Conservation (phyloP, 1,140 invertebrate species). For the Apis mellifera region Amel_HAv3.1 CM009931.2:21233501-21234000, state of each 20-base stretch:
- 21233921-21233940: neutral
- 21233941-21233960: neutral
- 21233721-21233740: slow-evolving; percentile 80
- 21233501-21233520: slow-evolving; percentile 4
- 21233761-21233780: slow-evolving; percentile 67
- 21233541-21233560: slow-evolving; percentile 10
- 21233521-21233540: slow-evolving; percentile 9
- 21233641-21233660: neutral
- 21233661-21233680: neutral
- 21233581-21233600: slow-evolving; percentile 60
- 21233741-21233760: slow-evolving; percentile 80
- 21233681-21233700: slow-evolving; percentile 11
- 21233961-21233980: neutral
- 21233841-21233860: slow-evolving; percentile 44
- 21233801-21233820: slow-evolving; percentile 75
- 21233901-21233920: neutral
- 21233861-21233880: slow-evolving; percentile 47
- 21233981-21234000: neutral
- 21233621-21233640: neutral
- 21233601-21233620: slow-evolving; percentile 58
- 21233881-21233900: slow-evolving; percentile 32
- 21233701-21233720: slow-evolving; percentile 67
- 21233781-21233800: slow-evolving; percentile 80
- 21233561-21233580: slow-evolving; percentile 9
- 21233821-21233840: slow-evolving; percentile 70